Evolutionary conservation across 1,140 invertebrate species (phyloP), one percentile per base, ranked within the genome.

Genomic region (Archegozetes longisetosus): DNA sequence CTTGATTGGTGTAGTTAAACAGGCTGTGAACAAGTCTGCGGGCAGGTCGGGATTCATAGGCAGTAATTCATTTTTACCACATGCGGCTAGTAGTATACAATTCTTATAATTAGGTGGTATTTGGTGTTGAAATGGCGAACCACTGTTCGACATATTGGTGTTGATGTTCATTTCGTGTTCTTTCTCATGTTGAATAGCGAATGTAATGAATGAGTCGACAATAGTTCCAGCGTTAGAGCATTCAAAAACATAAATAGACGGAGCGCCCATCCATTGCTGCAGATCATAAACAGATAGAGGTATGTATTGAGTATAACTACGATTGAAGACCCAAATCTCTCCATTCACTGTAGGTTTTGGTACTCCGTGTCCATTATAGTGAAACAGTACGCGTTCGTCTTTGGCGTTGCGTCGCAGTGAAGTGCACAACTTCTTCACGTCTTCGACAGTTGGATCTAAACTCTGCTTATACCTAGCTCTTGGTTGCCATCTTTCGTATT

Each of bases 301-400:
- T 76, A 99, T 98, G 76, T 99, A 99, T 76, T 99, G 93, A 0
- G 93, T 97, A 72, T 92, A 98, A 60, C 82, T 88, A 83, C 93
- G 75, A 76, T 99, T 98, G 73, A 99, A 99, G 3, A 98, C 94
- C 96, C 96, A 98, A 68, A 99, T 94, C 80, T 99, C 95, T 14
- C 96, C 95, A 77, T 98, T 98, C 27, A 81, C 79, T 9, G 96
- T 98, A 32, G 96, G 95, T 74, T 87, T 89, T 47, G 96, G 96
- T 55, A 99, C 96, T 50, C 95, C 96, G 74, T 99, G 96, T 0
- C 96, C 96, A 76, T 98, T 98, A 71, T 98, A 99, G 75, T 99
- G 95, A 77, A 99, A 98, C 4, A 99, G 76, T 24, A 99, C 93
- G 66, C 96, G 79, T 70, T 99, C 96, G 67, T 98, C 95, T 76